These are phyloP conservation scores for Aeoliscus strigatus DNA, from an alignment of 2,797 vertebrate genomes.

Conservation along the genomic window DNA sequence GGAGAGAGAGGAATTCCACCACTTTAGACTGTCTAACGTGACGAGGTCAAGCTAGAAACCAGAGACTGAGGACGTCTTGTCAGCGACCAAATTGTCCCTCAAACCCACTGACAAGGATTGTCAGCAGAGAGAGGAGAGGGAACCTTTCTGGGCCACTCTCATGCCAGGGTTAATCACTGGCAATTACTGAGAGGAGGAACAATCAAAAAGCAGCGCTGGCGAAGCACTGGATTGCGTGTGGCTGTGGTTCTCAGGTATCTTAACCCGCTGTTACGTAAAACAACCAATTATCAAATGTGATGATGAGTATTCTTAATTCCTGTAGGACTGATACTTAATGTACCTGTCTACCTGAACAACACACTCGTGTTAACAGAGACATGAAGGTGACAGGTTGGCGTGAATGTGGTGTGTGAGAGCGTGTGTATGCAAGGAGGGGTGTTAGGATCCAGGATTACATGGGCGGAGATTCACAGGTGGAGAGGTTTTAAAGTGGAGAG, in stretches of 20 bases:
- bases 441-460: slow-evolving; percentile 50
- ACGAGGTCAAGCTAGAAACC: slow-evolving; percentile 64
- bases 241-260: slow-evolving; percentile 36
- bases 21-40: slow-evolving; percentile 46
- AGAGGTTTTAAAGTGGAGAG: slow-evolving; percentile 56
- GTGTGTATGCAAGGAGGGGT: slow-evolving; percentile 13
- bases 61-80: slow-evolving; percentile 66
- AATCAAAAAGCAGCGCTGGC: slow-evolving; percentile 64
- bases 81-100: slow-evolving; percentile 72
- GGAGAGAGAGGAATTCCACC: slow-evolving; percentile 52
- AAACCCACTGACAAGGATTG: slow-evolving; percentile 71
- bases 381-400: too few species aligned
- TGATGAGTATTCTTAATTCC: slow-evolving; percentile 12
- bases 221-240: slow-evolving; percentile 41
- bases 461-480: slow-evolving; percentile 51
- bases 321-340: neutral
- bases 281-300: slow-evolving; percentile 24
- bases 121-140: slow-evolving; percentile 62
- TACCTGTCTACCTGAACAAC: slow-evolving; percentile 3
- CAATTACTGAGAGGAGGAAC: slow-evolving; percentile 70
- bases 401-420: slow-evolving; percentile 1
- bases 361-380: slow-evolving; percentile 8
- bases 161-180: slow-evolving; percentile 69
- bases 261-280: slow-evolving; percentile 35
- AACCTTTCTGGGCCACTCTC: slow-evolving; percentile 55